Evolutionary conservation across 2,113 vertebrate species (phyloP).

Genomic region (Alaudala cheleensis): DNA sequence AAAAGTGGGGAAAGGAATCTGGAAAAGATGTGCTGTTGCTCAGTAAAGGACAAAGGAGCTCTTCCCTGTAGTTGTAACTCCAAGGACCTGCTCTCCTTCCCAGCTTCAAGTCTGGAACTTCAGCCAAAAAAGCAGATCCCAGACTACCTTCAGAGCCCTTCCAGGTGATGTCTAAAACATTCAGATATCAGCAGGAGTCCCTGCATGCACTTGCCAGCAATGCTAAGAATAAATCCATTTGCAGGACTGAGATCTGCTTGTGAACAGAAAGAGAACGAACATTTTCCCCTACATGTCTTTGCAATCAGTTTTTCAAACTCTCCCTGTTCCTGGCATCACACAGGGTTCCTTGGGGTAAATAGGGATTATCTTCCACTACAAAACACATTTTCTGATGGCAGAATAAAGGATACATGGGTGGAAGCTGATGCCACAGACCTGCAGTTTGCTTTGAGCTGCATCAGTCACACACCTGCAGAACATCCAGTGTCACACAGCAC

Average conservation of each 20-base stretch:
- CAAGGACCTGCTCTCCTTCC: constrained; percentile 19
- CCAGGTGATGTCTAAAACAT: neutral
- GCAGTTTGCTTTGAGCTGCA: neutral
- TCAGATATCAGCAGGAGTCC: neutral
- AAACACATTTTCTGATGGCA: neutral
- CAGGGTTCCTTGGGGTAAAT: neutral
- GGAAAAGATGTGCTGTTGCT: neutral
- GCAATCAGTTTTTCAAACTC: neutral
- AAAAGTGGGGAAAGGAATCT: neutral
- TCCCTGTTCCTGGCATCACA: neutral
- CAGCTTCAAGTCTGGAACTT: neutral
- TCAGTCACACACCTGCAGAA: neutral
- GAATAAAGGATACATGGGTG: neutral
- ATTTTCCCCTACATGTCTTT: neutral
- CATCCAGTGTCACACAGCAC: neutral
- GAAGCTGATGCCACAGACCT: neutral
- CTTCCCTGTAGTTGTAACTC: neutral
- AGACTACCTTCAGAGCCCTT: neutral
- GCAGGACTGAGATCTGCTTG: neutral
- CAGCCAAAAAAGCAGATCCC: neutral
- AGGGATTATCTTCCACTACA: neutral
- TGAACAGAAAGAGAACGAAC: neutral
- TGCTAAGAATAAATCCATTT: neutral
- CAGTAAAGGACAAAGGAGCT: neutral
- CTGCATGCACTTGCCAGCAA: neutral